Base-by-base conservation (phyloP, 2,888 invertebrate genomes). In the Epiblema foenella region DNA sequence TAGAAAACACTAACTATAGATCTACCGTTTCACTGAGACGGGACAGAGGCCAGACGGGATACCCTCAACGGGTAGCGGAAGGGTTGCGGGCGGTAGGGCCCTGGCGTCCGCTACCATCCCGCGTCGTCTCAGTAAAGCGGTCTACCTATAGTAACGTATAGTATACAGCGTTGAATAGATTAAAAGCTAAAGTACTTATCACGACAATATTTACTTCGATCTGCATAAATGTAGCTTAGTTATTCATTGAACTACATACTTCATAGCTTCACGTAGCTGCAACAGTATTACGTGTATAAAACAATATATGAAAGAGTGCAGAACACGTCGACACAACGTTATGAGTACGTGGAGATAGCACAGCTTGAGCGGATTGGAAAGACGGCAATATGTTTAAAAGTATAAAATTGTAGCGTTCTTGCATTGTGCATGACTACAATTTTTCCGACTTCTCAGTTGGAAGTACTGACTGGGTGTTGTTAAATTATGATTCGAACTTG, bases 361-460 rank as follows among this genome's bases (percentile, higher is more conserved):
- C 60, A 64, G 54, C 64, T 64, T 64, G 64, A 18, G 24, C 39
- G 39, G n/a, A 64, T 64, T 64, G 64, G 7, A 54, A 51, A 51
- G 15, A 12, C n/a, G 15, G 63, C 51, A 51, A 63, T 37, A 63
- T 37, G 52, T 39, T 52, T 64, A 64, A 52, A 52, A 37, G 33
- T n/a, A n/a, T n/a, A n/a, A 20, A 52, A 64, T 52, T 52, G 63
- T 52, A 39, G 9, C 10, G 20, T 63, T 20, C 12, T 59, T 63
- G 51, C 29, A 62, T 11, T 17, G 33, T 29, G n/a, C n/a, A n/a
- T n/a, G 8, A 63, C 33, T 4, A 46, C 33, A 33, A 29, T 49
- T 37, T 37, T 62, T 18, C 33, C 15, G 5, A 11, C 29, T 51
- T 51, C 49, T 24, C 46, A 12, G 18, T 20, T 52, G 17, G 11